Evolutionary conservation across 2,113 vertebrate species (phyloP).

Genomic region (Pavo muticus): DNA sequence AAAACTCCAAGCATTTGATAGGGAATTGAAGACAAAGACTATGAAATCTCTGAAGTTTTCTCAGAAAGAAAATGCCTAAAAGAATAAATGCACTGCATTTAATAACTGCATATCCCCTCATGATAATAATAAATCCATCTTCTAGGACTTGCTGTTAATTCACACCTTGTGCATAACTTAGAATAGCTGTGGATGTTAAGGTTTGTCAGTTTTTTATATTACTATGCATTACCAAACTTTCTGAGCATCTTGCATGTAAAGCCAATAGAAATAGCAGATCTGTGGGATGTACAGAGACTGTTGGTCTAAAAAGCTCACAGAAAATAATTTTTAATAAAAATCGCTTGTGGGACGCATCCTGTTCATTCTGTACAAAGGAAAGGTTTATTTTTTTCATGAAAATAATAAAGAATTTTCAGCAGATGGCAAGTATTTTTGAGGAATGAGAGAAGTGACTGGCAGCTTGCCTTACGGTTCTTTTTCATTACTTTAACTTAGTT

Average conservation of each 20-base stretch:
- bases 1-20: neutral
- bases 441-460: neutral
- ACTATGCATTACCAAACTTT: neutral
- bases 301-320: neutral
- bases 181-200: neutral
- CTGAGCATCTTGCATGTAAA: neutral
- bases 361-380: neutral
- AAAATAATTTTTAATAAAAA: neutral
- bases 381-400: neutral
- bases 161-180: neutral
- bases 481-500: neutral
- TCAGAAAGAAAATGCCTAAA: neutral
- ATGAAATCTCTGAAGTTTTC: neutral
- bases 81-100: neutral
- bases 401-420: neutral
- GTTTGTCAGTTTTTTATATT: neutral
- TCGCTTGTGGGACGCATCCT: accelerated
- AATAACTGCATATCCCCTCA: neutral
- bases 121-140: neutral
- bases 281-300: neutral
- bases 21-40: neutral
- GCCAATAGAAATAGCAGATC: neutral
- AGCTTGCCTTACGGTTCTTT: neutral
- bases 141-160: neutral
- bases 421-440: neutral